These are phyloP conservation scores for Pheosia gnoma DNA, from an alignment of 2,888 invertebrate genomes.

Conservation along the genomic window DNA sequence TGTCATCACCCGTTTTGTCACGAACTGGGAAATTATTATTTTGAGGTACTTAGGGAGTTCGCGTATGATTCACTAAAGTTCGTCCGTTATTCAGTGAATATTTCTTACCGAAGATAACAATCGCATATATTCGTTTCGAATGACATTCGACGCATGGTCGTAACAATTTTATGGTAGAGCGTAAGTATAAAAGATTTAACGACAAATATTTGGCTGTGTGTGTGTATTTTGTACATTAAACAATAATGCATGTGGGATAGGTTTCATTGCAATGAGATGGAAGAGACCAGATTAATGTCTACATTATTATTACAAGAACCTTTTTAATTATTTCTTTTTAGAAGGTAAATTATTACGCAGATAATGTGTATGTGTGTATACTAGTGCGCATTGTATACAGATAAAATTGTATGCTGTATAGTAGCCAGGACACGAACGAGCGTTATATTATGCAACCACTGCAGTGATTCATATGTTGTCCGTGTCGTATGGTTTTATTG, in stretches of 20 bases:
- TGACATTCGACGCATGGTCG: slow-evolving; percentile 23
- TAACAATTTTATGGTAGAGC: slow-evolving; percentile 24
- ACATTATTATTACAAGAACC: neutral
- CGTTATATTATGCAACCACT: slow-evolving; percentile 40
- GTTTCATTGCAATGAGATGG: neutral
- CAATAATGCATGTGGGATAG: neutral
- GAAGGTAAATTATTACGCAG: neutral
- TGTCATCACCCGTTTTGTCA: neutral
- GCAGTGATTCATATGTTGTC: slow-evolving; percentile 36
- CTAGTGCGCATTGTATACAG: neutral
- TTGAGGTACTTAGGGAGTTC: neutral
- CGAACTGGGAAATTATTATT: neutral
- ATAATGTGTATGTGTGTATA: slow-evolving; percentile 3
- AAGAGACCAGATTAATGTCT: neutral
- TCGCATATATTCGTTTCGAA: slow-evolving; percentile 23
- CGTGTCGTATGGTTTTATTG: slow-evolving; percentile 29
- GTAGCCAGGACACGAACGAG: slow-evolving; percentile 34
- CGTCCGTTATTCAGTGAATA: slow-evolving; percentile 15
- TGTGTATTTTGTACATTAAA: neutral
- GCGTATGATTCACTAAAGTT: neutral
- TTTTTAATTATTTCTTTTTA: too few relatives aligned
- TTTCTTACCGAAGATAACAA: slow-evolving; percentile 30
- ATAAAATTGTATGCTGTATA: neutral
- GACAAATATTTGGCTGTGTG: slow-evolving; percentile 1
- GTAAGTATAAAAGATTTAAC: slow-evolving; percentile 15